Evolutionary conservation across 2,888 invertebrate species (phyloP).

Genomic region (Acronicta leporina): DNA sequence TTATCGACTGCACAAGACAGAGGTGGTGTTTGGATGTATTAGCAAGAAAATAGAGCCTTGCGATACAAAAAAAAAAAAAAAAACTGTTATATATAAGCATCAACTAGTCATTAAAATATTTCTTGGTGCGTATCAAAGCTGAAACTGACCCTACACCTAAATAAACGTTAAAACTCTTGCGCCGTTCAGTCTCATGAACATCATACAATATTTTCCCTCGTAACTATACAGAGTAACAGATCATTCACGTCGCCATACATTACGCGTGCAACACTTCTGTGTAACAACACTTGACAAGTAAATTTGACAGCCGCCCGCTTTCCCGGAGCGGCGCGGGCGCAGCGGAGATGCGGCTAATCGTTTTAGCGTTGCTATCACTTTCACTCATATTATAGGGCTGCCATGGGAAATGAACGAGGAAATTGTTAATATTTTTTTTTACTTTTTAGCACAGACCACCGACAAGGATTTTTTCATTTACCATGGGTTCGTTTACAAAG

Average conservation of each 20-base stretch:
- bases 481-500: too few species aligned
- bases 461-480: too few species aligned
- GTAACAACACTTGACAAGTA: constrained; percentile 65
- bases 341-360: constrained; percentile 65
- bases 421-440: background rate
- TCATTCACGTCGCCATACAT: constrained; percentile 36
- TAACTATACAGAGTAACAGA: constrained; percentile 12
- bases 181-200: background rate
- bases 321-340: constrained; percentile 55
- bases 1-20: background rate
- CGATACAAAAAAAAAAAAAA: too few species aligned
- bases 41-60: too few species aligned
- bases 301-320: constrained; percentile 70
- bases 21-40: too few species aligned
- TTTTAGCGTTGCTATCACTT: constrained; percentile 65
- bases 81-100: too few species aligned
- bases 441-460: too few species aligned
- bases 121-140: too few species aligned
- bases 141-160: too few species aligned
- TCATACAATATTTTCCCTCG: constrained; percentile 17
- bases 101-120: too few species aligned
- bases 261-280: constrained; percentile 52
- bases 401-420: constrained; percentile 16
- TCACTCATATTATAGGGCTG: constrained; percentile 62
- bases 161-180: background rate